These are phyloP conservation scores for Microtus oregoni DNA, from an alignment of 2,113 vertebrate genomes.

Conservation along the genomic window DNA sequence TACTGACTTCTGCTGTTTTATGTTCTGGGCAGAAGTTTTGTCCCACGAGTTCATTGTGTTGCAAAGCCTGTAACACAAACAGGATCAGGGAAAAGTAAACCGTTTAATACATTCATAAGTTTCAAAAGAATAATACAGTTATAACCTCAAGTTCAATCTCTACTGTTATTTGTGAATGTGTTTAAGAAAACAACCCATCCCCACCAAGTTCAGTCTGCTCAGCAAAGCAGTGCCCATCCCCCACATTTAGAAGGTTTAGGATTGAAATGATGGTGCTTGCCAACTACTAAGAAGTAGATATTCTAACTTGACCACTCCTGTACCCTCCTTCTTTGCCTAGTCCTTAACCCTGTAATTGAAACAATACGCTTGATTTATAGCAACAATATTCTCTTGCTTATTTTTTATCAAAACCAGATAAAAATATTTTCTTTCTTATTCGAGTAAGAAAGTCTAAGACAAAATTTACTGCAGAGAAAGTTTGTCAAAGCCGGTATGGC, in stretches of 20 bases:
- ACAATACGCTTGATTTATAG: not conserved
- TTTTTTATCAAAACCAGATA: constrained; percentile 16
- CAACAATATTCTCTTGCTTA: not conserved
- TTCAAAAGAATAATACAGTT: constrained; percentile 5
- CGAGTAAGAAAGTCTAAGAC: not conserved
- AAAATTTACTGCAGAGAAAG: not conserved
- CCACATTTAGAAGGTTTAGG: not conserved
- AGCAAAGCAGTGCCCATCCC: not conserved
- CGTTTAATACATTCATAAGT: not conserved
- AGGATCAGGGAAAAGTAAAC: not conserved
- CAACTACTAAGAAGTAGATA: not conserved
- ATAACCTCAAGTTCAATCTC: not conserved
- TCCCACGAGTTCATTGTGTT: constrained; percentile 90
- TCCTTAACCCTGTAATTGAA: not conserved
- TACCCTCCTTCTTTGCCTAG: not conserved
- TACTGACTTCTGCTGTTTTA: not conserved
- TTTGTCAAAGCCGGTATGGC: not conserved
- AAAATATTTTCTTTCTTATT: too few relatives aligned
- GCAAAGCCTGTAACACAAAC: constrained; percentile 87
- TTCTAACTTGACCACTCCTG: not conserved
- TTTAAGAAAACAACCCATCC: not conserved
- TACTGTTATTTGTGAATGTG: not conserved
- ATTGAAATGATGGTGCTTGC: not conserved
- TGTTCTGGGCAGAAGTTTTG: constrained; percentile 85
- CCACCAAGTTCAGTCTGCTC: not conserved